Evolutionary conservation across 1,140 invertebrate genomes (phyloP).

Genomic region (Cheumatopsyche charites): DNA sequence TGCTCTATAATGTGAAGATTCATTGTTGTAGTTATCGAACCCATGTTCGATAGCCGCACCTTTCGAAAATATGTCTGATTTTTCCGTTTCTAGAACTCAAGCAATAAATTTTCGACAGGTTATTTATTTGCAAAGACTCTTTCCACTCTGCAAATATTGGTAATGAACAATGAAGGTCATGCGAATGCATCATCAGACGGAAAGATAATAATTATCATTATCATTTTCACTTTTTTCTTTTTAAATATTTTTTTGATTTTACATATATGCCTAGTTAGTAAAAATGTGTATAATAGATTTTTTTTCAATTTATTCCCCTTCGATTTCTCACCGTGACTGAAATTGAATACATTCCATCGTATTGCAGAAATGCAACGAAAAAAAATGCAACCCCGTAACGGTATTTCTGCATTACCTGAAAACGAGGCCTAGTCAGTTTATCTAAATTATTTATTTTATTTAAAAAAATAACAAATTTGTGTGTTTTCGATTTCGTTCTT

Average conservation of each 20-base stretch:
- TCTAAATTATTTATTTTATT: not conserved
- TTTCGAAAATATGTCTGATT: constrained; percentile 1
- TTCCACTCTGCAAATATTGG: not conserved
- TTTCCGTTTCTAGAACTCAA: not conserved
- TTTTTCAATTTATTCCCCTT: too few species aligned
- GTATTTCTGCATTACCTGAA: constrained; percentile 16
- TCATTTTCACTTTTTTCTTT: too few species aligned
- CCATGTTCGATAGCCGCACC: not conserved
- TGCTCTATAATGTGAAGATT: not conserved
- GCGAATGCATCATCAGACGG: too few species aligned
- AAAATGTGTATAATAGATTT: too few species aligned
- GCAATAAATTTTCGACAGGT: not conserved
- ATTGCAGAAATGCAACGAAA: constrained; percentile 24
- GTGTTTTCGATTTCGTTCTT: too few species aligned
- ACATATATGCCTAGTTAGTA: too few species aligned
- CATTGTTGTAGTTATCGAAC: not conserved
- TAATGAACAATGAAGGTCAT: not conserved
- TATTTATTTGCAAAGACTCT: not conserved
- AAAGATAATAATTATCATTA: too few species aligned
- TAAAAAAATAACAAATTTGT: too few species aligned
- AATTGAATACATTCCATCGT: constrained; percentile 20
- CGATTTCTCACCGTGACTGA: too few species aligned
- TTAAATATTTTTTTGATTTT: too few species aligned
- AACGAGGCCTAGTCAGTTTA: constrained; percentile 4
- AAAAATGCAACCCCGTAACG: constrained; percentile 20